Evolutionary conservation across 2,888 invertebrate species (phyloP), one percentile per base, ranked within the genome.

Genomic region (Ephialtes manifestator): DNA sequence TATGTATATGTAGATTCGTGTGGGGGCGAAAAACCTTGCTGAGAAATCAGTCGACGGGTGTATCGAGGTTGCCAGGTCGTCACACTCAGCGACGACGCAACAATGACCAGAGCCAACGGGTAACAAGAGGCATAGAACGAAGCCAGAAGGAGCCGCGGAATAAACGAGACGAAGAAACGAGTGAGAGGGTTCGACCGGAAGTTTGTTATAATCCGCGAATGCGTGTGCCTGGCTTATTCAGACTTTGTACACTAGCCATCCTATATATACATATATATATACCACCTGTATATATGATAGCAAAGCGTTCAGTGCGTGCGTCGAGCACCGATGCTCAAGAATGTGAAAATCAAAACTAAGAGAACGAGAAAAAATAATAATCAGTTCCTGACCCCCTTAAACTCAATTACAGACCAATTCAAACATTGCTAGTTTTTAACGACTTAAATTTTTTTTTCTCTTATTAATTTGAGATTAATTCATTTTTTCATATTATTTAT

Each of bases 21-120:
- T 31, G n/a, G 65, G 10, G 20, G 65, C 20, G 15, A 46, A 68
- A 55, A 67, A 43, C 39, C 46, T 43, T 18, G 77, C 55, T 58
- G 67, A 77, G 77, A 77, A 77, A 77, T 58, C 43, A 68, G 68
- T 67, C 58, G 65, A 53, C 43, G 55, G 35, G 77, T 85, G 90
- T 88, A 92, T 91, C 90, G 91, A 92, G 92, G 91, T 91, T 92
- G 91, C 87, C 90, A 87, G 92, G 91, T 92, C 92, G 92, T 92
- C 92, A 92, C 92, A 92, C 92, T 92, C 89, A 87, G 88, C 89
- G 90, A 90, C 90, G 89, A 88, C 89, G 90, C 90, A 92, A 92
- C 92, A 92, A 92, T 92, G 90, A 92, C 90, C 91, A 89, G 83
- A 80, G 85, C 65, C 35, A 39, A n/a, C 39, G 65, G 65, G 65